Percentiles rank a stretch among this genome's conserved stretches.
These are phyloP conservation scores for Excalfactoria chinensis DNA, from an alignment of 2,113 vertebrate species.

Conservation along the genomic window DNA sequence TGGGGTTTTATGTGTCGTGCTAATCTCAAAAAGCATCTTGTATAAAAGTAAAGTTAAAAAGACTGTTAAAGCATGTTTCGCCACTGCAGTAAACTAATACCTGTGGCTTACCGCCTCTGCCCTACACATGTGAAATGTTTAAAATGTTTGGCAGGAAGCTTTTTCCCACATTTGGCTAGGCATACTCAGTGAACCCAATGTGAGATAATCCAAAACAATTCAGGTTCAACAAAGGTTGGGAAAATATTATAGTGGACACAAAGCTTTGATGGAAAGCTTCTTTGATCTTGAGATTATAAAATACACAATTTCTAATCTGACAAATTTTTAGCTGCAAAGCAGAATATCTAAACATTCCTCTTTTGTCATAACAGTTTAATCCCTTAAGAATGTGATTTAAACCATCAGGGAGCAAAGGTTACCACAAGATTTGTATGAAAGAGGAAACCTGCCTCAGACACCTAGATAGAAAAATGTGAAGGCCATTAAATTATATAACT, in stretches of 20 bases:
- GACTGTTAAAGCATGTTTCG: constrained; percentile 31
- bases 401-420: constrained; percentile 76
- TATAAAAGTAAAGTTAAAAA: constrained; percentile 71
- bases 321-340: constrained; percentile 83
- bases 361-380: constrained; percentile 85
- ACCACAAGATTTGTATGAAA: constrained; percentile 74
- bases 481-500: constrained; percentile 71
- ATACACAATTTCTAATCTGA: constrained; percentile 85
- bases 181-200: constrained; percentile 82
- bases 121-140: constrained; percentile 77
- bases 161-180: constrained; percentile 79
- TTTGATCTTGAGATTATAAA: constrained; percentile 88
- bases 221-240: constrained; percentile 82
- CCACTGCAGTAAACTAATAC: constrained; percentile 70
- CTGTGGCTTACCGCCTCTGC: constrained; percentile 69
- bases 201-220: constrained; percentile 87
- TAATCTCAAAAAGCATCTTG: constrained; percentile 76
- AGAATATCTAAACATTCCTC: constrained; percentile 84
- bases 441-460: constrained; percentile 73
- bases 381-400: constrained; percentile 85
- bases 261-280: constrained; percentile 82
- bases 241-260: constrained; percentile 80
- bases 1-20: constrained; percentile 72
- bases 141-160: constrained; percentile 79
- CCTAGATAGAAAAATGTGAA: constrained; percentile 75